These are phyloP conservation scores for Malacosoma neustria DNA, from an alignment of 2,888 invertebrate genomes.

Conservation along the genomic window DNA sequence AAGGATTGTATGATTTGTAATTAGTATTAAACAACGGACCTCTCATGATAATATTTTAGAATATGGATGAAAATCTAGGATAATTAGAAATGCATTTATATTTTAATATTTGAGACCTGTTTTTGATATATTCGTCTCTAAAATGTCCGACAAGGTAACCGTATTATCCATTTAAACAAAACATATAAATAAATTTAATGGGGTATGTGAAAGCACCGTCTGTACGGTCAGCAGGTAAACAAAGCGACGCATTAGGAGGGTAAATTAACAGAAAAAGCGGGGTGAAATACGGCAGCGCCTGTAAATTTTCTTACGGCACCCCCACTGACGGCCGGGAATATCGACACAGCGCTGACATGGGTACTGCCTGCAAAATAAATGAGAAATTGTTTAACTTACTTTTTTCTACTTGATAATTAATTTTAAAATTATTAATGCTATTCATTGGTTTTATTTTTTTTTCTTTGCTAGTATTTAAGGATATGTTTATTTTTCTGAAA, in stretches of 20 bases:
- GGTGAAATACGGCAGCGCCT: slow-evolving; percentile 69
- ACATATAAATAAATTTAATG: neutral
- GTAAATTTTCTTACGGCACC: slow-evolving; percentile 71
- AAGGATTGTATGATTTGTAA: no score
- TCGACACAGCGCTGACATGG: slow-evolving; percentile 64
- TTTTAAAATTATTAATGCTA: no score
- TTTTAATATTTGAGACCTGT: no score
- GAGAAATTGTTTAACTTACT: slow-evolving; percentile 2
- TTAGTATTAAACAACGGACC: no score
- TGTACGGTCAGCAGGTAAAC: slow-evolving; percentile 71
- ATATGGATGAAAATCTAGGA: no score
- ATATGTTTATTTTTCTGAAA: no score
- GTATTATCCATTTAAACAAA: neutral
- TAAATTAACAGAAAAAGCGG: slow-evolving; percentile 67
- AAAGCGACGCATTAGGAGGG: slow-evolving; percentile 70
- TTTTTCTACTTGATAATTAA: no score
- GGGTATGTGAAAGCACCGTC: slow-evolving; percentile 12
- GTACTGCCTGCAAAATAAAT: slow-evolving; percentile 36
- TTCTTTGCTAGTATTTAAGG: no score
- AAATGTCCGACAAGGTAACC: neutral
- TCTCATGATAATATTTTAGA: no score
- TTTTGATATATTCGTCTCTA: no score
- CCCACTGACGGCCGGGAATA: slow-evolving; percentile 56
- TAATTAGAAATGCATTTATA: no score
- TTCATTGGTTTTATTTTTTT: no score